phyloP scores from a whole-genome alignment of 1,140 invertebrate genomes.

The Bombus vancouverensis region DNA sequence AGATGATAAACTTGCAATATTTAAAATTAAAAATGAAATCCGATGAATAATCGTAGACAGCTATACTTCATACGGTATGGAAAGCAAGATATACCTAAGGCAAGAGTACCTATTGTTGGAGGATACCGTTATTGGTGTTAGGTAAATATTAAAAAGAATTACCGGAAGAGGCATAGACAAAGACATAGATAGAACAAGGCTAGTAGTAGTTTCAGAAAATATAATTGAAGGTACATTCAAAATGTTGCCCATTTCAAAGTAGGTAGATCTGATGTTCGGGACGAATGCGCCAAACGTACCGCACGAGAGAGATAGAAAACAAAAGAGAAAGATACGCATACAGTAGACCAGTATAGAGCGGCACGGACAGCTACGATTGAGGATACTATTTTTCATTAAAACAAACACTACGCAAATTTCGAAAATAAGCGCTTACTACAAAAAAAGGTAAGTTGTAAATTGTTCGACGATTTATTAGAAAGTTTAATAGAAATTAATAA shows the following conservation, averaged over 20 bases:
- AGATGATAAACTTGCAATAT: not conserved
- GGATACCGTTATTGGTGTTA: not conserved
- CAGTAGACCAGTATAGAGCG: slow-evolving; percentile 52
- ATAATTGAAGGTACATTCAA: slow-evolving; percentile 20
- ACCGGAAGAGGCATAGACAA: not conserved
- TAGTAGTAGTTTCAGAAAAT: not conserved
- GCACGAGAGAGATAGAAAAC: slow-evolving; percentile 28
- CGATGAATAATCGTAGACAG: not conserved
- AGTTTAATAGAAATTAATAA: not conserved
- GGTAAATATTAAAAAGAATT: not conserved
- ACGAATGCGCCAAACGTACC: slow-evolving; percentile 40
- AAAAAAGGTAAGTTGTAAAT: slow-evolving; percentile 16
- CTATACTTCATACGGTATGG: not conserved
- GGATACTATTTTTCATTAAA: slow-evolving; percentile 56
- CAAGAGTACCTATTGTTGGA: too few species aligned
- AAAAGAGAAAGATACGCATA: slow-evolving; percentile 26
- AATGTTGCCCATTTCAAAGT: slow-evolving; percentile 39
- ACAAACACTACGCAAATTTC: slow-evolving; percentile 35
- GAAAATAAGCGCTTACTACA: slow-evolving; percentile 36
- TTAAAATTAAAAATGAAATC: slow-evolving; percentile 11
- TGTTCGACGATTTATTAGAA: not conserved
- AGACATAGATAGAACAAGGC: not conserved
- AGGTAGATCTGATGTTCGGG: slow-evolving; percentile 35
- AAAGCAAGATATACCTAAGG: not conserved
- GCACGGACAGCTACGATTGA: slow-evolving; percentile 48